Base-by-base conservation (phyloP, 2,113 vertebrate species). In the Bettongia penicillata region DNA sequence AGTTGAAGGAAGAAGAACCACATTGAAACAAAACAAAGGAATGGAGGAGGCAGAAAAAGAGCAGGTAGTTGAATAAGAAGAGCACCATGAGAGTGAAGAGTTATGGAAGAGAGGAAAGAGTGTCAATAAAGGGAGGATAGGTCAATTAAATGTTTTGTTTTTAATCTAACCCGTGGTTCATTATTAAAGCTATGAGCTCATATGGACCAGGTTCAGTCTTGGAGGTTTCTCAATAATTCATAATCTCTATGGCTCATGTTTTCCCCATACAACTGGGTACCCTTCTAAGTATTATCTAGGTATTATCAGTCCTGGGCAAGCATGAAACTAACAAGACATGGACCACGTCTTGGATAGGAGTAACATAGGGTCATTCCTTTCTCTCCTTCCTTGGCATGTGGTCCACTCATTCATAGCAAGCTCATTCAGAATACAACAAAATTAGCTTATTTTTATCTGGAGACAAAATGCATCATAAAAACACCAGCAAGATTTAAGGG, bases 21-120 rank as follows among this genome's bases (percentile, higher is more conserved):
- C 92, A 77, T 9, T 48, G 12, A 90, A 90, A 50, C 9, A 90
- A 48, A 49, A 49, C 23, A 50, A 49, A 95, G 90, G 24, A 50
- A 53, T 0, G 55, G 48, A 94, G 53, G 23, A 92, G 43, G 90
- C 23, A 96, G 53, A 89, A 96, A 37, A 51, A 50, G 48, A 50
- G 43, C n/a, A 90, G 47, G 89, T 47, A 28, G 89, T 9, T 25
- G 48, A 49, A 24, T 43, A 84, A 84, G 68, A 90, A 91, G 84
- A 49, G 53, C 55, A 49, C 84, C 90, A 90, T 91, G 52, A 94
- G 51, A 31, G 3, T 26, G 12, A 51, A 51, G 53, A 93, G 68
- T 55, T n/a, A 95, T 26, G 90, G 93, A 94, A 97, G 51, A 68
- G 49, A 25, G 4, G 50, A 49, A 91, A 90, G 89, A 50, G 25